Conservation (phyloP, 2,113 vertebrate species). For the Falcunculus frontatus region DNA sequence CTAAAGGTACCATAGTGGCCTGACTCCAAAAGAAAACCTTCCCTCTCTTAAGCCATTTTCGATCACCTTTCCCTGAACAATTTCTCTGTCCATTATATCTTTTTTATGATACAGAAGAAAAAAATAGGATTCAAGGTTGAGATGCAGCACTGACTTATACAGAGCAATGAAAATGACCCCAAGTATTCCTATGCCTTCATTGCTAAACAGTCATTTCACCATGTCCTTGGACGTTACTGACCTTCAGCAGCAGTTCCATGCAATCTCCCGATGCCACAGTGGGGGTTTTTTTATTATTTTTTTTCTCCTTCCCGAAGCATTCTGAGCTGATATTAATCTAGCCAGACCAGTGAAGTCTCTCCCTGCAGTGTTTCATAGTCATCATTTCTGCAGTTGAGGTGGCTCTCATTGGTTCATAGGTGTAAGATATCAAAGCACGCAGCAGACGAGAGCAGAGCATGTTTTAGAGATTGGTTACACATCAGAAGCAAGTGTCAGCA, state of each 20-base stretch:
- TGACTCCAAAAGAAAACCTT: background rate
- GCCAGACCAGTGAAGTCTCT: background rate
- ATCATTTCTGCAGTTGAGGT: background rate
- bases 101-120: background rate
- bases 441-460: fast-evolving
- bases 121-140: background rate
- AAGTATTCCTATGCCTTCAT: background rate
- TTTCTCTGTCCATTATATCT: background rate
- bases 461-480: background rate
- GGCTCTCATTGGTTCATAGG: background rate
- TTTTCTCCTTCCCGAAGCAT: background rate
- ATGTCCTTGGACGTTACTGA: background rate
- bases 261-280: background rate
- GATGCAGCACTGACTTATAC: background rate
- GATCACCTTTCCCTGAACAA: background rate
- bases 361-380: background rate
- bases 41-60: background rate
- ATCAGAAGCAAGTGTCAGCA: background rate
- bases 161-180: background rate
- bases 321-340: background rate
- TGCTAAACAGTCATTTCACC: background rate
- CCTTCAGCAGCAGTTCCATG: background rate
- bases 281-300: background rate
- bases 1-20: background rate
- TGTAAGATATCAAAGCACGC: background rate